These are phyloP conservation scores for Dendrolimus kikuchii DNA, from an alignment of 1,140 invertebrate genomes.

Conservation along the genomic window DNA sequence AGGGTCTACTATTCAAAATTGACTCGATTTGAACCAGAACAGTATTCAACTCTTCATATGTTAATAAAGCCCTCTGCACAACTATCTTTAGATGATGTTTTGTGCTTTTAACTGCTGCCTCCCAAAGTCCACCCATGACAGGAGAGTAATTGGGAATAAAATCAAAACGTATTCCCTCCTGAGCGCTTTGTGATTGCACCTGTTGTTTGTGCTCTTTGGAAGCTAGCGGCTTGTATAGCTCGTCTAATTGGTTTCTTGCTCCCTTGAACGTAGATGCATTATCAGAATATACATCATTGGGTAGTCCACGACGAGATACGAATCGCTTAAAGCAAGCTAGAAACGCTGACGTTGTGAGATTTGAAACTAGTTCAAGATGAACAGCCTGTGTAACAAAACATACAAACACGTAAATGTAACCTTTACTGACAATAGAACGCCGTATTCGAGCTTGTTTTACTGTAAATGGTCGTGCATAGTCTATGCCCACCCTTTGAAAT, in stretches of 20 bases:
- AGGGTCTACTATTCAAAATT: constrained; percentile 6
- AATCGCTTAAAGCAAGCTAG: constrained; percentile 48
- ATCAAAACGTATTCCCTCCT: constrained; percentile 16
- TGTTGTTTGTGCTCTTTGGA: not conserved
- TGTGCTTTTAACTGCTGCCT: constrained; percentile 13
- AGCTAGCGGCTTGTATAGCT: not conserved
- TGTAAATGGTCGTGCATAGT: constrained; percentile 29
- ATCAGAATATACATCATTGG: constrained; percentile 37
- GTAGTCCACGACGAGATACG: constrained; percentile 36
- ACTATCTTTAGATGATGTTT: constrained; percentile 41
- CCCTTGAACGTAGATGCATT: constrained; percentile 17
- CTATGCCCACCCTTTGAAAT: too few species aligned
- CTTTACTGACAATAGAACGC: constrained; percentile 6
- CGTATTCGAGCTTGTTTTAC: constrained; percentile 26
- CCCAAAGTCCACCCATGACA: constrained; percentile 35
- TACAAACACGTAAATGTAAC: constrained; percentile 12
- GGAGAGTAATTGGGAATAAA: constrained; percentile 42
- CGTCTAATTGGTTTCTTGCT: constrained; percentile 2
- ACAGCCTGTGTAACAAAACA: constrained; percentile 14
- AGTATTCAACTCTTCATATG: constrained; percentile 9
- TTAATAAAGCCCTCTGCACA: constrained; percentile 19
- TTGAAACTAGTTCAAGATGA: constrained; percentile 15
- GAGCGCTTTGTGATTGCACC: not conserved
- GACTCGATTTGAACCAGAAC: constrained; percentile 24
- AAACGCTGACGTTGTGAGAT: constrained; percentile 35